Evolutionary conservation across 2,888 invertebrate species (phyloP).

Genomic region (Drosophila ustulata): DNA sequence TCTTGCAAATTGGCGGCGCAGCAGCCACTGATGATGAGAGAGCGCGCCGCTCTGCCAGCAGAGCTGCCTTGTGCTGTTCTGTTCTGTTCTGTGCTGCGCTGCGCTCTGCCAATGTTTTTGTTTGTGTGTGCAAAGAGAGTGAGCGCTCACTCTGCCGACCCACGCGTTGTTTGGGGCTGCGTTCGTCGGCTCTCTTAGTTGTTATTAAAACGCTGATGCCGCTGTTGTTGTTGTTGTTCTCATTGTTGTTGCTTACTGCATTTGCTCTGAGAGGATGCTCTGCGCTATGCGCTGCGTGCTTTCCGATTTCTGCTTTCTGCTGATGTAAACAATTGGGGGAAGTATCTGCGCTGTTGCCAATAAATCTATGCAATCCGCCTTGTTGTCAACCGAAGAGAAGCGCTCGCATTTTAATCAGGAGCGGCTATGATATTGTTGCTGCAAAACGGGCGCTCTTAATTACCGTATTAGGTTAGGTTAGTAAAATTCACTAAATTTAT

Average conservation of each 20-base stretch:
- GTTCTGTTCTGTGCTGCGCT: slow-evolving; percentile 3
- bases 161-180: slow-evolving; percentile 54
- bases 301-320: slow-evolving; percentile 36
- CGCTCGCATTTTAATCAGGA: slow-evolving; percentile 6
- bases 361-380: slow-evolving; percentile 18
- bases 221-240: slow-evolving; percentile 3
- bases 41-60: background rate
- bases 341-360: slow-evolving; percentile 54
- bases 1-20: slow-evolving; percentile 77
- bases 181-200: slow-evolving; percentile 33
- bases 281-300: slow-evolving; percentile 17
- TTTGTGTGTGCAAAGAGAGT: slow-evolving; percentile 41
- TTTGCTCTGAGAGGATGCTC: slow-evolving; percentile 43
- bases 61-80: background rate
- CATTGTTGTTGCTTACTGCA: slow-evolving; percentile 1
- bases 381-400: slow-evolving; percentile 12
- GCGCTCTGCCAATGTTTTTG: slow-evolving; percentile 57
- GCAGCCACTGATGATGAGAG: slow-evolving; percentile 65
- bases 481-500: background rate
- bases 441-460: background rate
- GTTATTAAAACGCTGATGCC: slow-evolving; percentile 36
- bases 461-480: background rate
- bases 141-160: slow-evolving; percentile 29
- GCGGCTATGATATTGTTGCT: slow-evolving; percentile 4
- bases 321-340: slow-evolving; percentile 68